Evolutionary conservation across 30 jellyfish, hydroid and myxozoan genomes (phyloP), one percentile per base, ranked within the genome.

Genomic region (Catostylus mosaicus): DNA sequence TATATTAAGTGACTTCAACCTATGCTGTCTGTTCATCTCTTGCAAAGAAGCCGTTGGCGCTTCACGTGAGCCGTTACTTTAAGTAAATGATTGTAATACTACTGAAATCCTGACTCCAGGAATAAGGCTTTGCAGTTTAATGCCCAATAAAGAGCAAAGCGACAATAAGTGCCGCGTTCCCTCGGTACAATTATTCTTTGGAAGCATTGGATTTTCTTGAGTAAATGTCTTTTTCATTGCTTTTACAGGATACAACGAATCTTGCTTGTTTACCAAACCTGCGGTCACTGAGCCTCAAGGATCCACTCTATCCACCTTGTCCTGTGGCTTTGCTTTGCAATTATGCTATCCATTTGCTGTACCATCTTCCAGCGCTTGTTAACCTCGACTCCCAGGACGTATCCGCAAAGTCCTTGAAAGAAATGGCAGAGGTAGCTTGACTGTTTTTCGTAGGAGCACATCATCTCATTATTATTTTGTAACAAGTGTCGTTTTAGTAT

Each of bases 321-420:
- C 99, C 99, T 0, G 96, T 93, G 30, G 86, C 96, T 20, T 81
- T 82, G 31, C 85, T 93, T 59, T 88, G 97, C 82, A 93, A 93
- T 51, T 93, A 93, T 69, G 67, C 97, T 0, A 77, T 90, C 34
- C 87, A 80, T 67, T 54, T 93, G 75, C 78, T 93, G 50, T 93
- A 81, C 48, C 99, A 93, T 57, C 77, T 93, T 23, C 99, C 97
- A 27, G n/a, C 69, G 1, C 65, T 93, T 0, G 57, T 48, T 24
- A 65, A 71, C 20, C 78, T 93, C 56, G 99, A 93, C 71, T 82
- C 97, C 7, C 54, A 68, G 56, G 99, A 93, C 45, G 94, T 93
- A 5, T 87, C 99, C 6, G 78, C 57, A 43, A 88, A 82, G 36
- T 6, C 85, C 3, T 80, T 93, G 72, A 93, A 88, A 66, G 93